These are phyloP conservation scores for Zhuqinia jingwanae DNA, from an alignment of 2,888 invertebrate genomes.

Conservation along the genomic window DNA sequence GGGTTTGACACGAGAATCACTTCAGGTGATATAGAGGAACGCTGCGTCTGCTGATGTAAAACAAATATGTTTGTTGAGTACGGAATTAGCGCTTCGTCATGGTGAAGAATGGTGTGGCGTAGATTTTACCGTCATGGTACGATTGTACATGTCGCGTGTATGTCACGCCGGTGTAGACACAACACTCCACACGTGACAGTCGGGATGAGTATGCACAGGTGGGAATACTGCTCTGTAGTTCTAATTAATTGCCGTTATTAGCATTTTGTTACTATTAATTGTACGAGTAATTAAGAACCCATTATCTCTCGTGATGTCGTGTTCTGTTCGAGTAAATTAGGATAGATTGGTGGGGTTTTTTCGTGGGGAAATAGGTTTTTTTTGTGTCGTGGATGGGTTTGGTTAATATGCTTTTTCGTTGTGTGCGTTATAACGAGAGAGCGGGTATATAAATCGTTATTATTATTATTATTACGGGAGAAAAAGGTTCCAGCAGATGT, in stretches of 20 bases:
- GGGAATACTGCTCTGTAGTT: not conserved
- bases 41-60: slow-evolving; percentile 34
- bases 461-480: too few species aligned
- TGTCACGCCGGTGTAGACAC: too few species aligned
- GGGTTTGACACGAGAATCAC: too few species aligned
- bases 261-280: too few species aligned
- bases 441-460: too few species aligned
- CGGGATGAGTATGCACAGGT: not conserved
- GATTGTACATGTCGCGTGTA: slow-evolving; percentile 17
- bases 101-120: too few species aligned
- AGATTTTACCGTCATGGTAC: not conserved
- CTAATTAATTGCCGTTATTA: slow-evolving; percentile 44
- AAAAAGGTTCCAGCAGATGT: not conserved
- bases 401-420: too few species aligned
- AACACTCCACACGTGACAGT: slow-evolving; percentile 35
- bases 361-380: too few species aligned
- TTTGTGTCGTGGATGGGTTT: too few species aligned
- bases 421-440: too few species aligned
- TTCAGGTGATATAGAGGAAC: too few species aligned
- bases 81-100: slow-evolving; percentile 54
- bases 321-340: not conserved
- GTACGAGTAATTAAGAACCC: not conserved
- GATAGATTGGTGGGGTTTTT: not conserved
- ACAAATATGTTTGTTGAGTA: not conserved
- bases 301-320: too few species aligned